Conservation (phyloP, 2,113 vertebrate species). For the Ahaetulla prasina region DNA sequence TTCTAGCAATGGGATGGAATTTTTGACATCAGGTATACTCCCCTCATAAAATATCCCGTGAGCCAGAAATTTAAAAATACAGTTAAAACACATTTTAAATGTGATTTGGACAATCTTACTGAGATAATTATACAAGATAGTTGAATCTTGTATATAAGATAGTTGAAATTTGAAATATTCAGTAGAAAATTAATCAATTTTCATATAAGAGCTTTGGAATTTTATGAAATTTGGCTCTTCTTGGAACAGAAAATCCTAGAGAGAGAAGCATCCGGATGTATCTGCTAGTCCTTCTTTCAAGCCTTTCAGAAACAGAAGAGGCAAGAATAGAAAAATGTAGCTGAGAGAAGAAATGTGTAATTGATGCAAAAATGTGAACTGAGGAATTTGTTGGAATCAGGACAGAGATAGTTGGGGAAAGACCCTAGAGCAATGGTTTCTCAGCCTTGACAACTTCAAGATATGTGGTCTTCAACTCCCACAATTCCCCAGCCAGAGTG, state of each 20-base stretch:
- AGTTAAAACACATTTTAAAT: neutral
- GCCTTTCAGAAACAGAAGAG: constrained; percentile 20
- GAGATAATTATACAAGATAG: neutral
- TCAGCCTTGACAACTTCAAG: neutral
- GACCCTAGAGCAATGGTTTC: constrained; percentile 19
- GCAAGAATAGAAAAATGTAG: constrained; percentile 45
- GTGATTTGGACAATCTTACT: neutral
- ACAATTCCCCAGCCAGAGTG: neutral
- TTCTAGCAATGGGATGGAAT: neutral
- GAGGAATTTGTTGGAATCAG: constrained; percentile 29
- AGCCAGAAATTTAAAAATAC: neutral
- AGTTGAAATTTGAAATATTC: neutral
- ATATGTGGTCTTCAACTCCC: neutral
- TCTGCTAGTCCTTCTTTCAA: neutral
- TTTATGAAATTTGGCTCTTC: neutral
- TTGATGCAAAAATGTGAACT: constrained; percentile 51
- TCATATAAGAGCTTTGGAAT: neutral
- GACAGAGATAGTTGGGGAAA: neutral
- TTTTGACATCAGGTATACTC: neutral
- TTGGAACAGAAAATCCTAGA: neutral
- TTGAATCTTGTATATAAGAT: neutral
- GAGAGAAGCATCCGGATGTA: constrained; percentile 7
- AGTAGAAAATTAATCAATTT: neutral
- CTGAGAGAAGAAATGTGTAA: constrained; percentile 36
- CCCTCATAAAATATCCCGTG: neutral